Base-by-base conservation (phyloP, 2,888 invertebrate species). In the Chalcosyrphus nemorum region DNA sequence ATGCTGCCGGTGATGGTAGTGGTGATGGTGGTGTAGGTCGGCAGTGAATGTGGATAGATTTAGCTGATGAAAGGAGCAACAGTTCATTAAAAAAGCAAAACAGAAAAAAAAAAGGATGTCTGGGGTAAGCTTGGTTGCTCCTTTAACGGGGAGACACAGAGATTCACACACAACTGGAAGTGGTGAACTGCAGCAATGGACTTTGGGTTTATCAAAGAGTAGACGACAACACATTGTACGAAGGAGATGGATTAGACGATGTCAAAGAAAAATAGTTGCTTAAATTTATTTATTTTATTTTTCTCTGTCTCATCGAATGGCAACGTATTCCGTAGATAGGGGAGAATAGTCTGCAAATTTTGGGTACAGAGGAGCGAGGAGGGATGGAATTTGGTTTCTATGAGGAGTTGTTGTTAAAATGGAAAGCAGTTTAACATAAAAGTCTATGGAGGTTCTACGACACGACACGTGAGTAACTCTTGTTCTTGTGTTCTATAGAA, bases 11-110 rank as follows among this genome's bases (percentile, higher is more conserved):
- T n/a, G n/a, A n/a, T n/a, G n/a, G 41, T 29, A 32, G 21, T 52
- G 45, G 15, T 19, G 15, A 32, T 24, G 19, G n/a, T 41, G 27
- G n/a, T 11, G 6, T 15, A 7, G 35, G 13, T 24, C n/a, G 13
- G 9, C 29, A 17, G 27, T 32, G 56, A 35, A 41, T 45, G 35
- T 56, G 17, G 57, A 24, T 41, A 27, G 56, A 41, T 27, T 66
- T 66, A 43, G n/a, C 50, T 5, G 57, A 41, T 59, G 68, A 52
- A 61, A 41, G 19, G n/a, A 70, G 54, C 70, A 77, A 70, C 70
- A 70, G 77, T 77, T 77, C 54, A 77, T 77, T 63, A 47, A 68
- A 61, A 52, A 43, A 17, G 27, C 15, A 29, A 3, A 61, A 52
- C 52, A 17, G 27, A 24, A 29, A 3, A 29, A 57, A 71, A 15